Conservation (phyloP, 2,113 vertebrate genomes). For the Mesitornis unicolor region DNA sequence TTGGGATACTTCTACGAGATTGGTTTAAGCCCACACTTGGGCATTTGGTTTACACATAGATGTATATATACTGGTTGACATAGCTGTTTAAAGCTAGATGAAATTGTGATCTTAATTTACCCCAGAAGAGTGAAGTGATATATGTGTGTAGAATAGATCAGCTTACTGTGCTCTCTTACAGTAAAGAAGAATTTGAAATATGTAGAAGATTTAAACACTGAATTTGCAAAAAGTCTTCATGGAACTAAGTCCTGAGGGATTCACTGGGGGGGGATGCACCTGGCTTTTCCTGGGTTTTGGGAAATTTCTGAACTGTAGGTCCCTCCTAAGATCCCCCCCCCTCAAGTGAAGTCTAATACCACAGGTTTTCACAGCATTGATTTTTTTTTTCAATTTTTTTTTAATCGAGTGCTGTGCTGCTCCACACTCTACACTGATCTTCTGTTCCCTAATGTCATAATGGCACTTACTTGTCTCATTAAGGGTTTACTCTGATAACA, state of each 20-base stretch:
- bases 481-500: constrained; percentile 17
- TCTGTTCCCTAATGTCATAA: neutral
- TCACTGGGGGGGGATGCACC: neutral
- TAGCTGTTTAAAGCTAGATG: neutral
- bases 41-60: neutral
- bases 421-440: neutral
- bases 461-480: neutral
- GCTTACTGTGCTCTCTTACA: neutral
- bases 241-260: neutral
- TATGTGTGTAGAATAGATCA: neutral
- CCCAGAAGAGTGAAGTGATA: neutral
- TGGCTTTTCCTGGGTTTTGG: neutral
- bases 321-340: neutral
- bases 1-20: neutral
- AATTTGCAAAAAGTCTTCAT: neutral
- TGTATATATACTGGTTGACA: constrained; percentile 9
- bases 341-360: neutral
- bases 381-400: neutral
- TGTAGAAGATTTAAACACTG: neutral
- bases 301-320: neutral
- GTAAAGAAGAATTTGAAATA: neutral
- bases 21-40: neutral
- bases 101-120: neutral
- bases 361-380: neutral
- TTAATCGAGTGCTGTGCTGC: neutral